Evolutionary conservation across 2,797 vertebrate genomes (phyloP).

Genomic region (Pteropus rufus): DNA sequence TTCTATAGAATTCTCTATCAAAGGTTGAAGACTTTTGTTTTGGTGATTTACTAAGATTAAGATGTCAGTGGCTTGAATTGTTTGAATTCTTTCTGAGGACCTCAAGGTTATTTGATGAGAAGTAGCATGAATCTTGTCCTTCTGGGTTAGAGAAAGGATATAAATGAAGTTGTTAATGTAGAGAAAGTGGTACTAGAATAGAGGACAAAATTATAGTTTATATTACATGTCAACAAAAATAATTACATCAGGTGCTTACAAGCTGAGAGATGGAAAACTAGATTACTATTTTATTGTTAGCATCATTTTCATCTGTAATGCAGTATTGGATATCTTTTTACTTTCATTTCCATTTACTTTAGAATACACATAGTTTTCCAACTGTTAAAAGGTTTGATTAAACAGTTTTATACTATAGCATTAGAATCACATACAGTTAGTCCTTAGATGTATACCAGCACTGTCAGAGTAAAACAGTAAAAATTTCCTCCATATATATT

Average conservation of each 20-base stretch:
- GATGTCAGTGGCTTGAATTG: neutral
- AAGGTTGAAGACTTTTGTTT: neutral
- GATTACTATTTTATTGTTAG: neutral
- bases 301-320: constrained; percentile 13
- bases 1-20: neutral
- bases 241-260: neutral
- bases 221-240: neutral
- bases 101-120: neutral
- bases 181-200: neutral
- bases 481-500: neutral
- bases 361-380: constrained; percentile 21
- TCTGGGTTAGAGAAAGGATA: constrained; percentile 22
- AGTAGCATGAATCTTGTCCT: neutral
- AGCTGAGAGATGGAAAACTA: neutral
- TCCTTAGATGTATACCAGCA: neutral
- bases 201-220: neutral
- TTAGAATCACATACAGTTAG: neutral
- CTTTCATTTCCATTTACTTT: constrained; percentile 32
- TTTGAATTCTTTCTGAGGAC: constrained; percentile 22
- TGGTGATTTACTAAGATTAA: neutral
- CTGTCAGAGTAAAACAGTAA: neutral
- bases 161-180: neutral
- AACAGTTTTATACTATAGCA: neutral
- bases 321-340: constrained; percentile 23
- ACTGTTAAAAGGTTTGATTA: constrained; percentile 15